Evolutionary conservation across 2,888 invertebrate genomes (phyloP), one percentile per base, ranked within the genome.

Genomic region (Suillia variegata): DNA sequence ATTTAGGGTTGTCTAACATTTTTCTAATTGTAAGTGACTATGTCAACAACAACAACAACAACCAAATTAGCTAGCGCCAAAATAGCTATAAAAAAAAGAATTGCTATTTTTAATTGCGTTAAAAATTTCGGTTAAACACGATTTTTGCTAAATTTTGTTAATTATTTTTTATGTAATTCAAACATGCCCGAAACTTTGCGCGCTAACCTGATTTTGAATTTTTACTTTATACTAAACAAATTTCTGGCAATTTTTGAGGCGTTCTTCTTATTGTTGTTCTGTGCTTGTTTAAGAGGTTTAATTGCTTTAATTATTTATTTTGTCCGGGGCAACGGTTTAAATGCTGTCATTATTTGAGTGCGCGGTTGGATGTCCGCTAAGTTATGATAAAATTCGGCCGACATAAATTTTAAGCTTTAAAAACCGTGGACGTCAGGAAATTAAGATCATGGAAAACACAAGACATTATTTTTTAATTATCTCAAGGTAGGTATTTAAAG

Each of bases 291-390:
- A 75, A 70, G 71, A 65, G 67, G 68, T 76, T 76, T 76, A 77
- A 76, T 76, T 76, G 77, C 69, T 67, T 70, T 66, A 70, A 69
- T 74, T 73, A 77, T 76, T 76, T 77, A 76, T 77, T n/a, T n/a
- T 76, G 76, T 42, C 53, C 45, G 42, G n/a, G n/a, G 55, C 55
- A 59, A 58, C 61, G 21, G 33, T 49, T 33, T 54, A n/a, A 54
- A 42, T 42, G 18, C 10, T 51, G 8, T 18, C 2, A 31, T 33
- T 17, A 33, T 18, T 8, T 31, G 1, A 15, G 49, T 3, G 24
- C 49, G 26, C 49, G 3, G 26, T 22, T 49, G 26, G 26, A 22
- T 6, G 26, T 15, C 49, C 6, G 49, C 24, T 24, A n/a, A 24
- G 22, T 26, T 49, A 45, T 45, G 18, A 17, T 2, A 13, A 38